Evolutionary conservation across 2,888 invertebrate species (phyloP).

Genomic region (Fragum fragum): DNA sequence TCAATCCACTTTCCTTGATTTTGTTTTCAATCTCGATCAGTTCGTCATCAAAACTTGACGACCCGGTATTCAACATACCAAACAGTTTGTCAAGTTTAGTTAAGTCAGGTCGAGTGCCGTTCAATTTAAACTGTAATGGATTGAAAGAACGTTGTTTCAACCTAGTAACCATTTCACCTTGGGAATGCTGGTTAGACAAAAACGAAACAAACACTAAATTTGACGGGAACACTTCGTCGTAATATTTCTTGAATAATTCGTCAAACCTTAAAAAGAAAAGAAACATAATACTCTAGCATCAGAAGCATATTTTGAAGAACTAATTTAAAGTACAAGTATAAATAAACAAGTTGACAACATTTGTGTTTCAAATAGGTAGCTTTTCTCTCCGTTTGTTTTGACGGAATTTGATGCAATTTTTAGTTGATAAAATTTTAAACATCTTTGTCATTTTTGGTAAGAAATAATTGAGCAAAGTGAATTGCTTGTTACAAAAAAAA

Average conservation of each 20-base stretch:
- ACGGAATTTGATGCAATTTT: too few relatives aligned
- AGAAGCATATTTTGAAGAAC: too few relatives aligned
- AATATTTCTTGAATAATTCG: conserved; percentile 84
- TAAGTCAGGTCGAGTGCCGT: conserved; percentile 83
- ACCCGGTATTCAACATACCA: conserved; percentile 82
- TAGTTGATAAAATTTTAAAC: too few relatives aligned
- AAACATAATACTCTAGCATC: too few relatives aligned
- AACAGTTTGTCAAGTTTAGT: conserved; percentile 86
- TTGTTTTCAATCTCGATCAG: conserved; percentile 69
- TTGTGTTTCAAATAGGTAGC: too few relatives aligned
- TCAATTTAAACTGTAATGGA: conserved; percentile 83
- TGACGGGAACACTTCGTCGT: conserved; percentile 84
- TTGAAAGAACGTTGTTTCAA: conserved; percentile 74
- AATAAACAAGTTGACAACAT: too few relatives aligned
- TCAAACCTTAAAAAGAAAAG: conserved; percentile 77
- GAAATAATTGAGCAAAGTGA: too few relatives aligned
- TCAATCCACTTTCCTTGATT: conserved; percentile 70
- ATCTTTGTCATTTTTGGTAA: too few relatives aligned
- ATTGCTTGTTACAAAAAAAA: too few relatives aligned
- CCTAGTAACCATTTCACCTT: conserved; percentile 83
- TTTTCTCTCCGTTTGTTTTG: too few relatives aligned
- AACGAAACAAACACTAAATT: conserved; percentile 86
- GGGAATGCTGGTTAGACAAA: conserved; percentile 80
- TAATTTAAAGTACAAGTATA: too few relatives aligned
- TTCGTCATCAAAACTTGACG: conserved; percentile 77